These are phyloP conservation scores for Meloidogyne exigua DNA, from an alignment of 1,140 invertebrate genomes.

Conservation along the genomic window DNA sequence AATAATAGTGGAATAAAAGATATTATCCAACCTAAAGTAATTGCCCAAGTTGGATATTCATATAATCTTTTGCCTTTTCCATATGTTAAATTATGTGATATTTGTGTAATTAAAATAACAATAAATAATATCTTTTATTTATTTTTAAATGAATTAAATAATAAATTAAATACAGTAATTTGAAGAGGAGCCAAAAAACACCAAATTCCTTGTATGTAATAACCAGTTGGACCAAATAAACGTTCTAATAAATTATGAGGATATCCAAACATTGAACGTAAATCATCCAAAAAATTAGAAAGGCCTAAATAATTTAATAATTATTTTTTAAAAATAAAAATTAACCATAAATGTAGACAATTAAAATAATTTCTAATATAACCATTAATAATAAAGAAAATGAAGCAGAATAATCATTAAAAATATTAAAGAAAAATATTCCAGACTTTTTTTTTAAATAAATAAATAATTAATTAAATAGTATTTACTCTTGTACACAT, in stretches of 20 bases:
- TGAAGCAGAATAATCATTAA: constrained; percentile 42
- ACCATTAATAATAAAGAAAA: constrained; percentile 41
- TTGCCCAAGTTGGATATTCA: constrained; percentile 40
- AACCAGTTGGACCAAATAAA: constrained; percentile 38
- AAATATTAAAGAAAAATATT: constrained; percentile 43
- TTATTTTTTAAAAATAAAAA: constrained; percentile 24
- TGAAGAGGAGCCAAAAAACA: constrained; percentile 33
- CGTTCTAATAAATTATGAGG: constrained; percentile 20
- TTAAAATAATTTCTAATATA: constrained; percentile 36
- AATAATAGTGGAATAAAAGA: constrained; percentile 40
- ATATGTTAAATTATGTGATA: constrained; percentile 28
- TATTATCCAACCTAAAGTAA: constrained; percentile 42
- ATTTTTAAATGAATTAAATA: constrained; percentile 3
- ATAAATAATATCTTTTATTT: constrained; percentile 35
- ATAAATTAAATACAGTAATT: constrained; percentile 1
- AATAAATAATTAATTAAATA: background rate
- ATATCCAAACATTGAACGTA: constrained; percentile 39
- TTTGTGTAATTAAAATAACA: constrained; percentile 28
- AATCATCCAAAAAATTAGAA: constrained; percentile 31
- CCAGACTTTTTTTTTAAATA: constrained; percentile 30
- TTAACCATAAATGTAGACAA: constrained; percentile 46
- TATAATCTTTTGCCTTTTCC: constrained; percentile 36
- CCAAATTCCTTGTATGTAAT: constrained; percentile 34
- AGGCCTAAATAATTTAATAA: too few relatives aligned
- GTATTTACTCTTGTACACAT: constrained; percentile 30